Conservation (phyloP, 2,888 invertebrate species). For the Dione juno region DNA sequence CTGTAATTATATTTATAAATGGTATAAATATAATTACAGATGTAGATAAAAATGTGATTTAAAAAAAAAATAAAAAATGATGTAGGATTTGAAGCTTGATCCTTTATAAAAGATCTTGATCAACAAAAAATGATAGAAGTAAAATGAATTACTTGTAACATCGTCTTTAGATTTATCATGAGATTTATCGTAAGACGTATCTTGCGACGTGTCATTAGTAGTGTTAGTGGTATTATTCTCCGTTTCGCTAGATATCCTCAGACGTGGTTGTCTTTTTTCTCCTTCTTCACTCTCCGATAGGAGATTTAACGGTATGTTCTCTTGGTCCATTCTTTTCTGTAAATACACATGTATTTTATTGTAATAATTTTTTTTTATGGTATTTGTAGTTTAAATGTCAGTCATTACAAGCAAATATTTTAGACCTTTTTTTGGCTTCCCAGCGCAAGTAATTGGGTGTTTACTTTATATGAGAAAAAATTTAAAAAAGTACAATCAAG, state of each 20-base stretch:
- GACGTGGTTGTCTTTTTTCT: conserved; percentile 50
- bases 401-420: too few species aligned
- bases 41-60: background rate
- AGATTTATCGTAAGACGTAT: conserved; percentile 51
- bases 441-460: too few species aligned
- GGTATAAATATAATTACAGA: too few species aligned
- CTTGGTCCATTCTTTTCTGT: conserved; percentile 71
- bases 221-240: conserved; percentile 55
- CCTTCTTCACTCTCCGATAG: conserved; percentile 55
- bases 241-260: conserved; percentile 65
- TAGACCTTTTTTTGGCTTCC: too few species aligned
- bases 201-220: conserved; percentile 52
- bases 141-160: conserved; percentile 12
- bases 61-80: too few species aligned
- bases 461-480: too few species aligned
- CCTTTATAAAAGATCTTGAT: too few species aligned
- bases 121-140: background rate
- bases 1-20: conserved; percentile 46
- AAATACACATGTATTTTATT: conserved; percentile 38
- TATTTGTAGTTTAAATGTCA: too few species aligned
- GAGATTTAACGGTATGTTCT: conserved; percentile 64
- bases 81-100: too few species aligned
- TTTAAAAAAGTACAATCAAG: too few species aligned
- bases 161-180: conserved; percentile 37
- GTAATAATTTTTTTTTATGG: too few species aligned